Base-by-base conservation (phyloP, 2,888 invertebrate genomes). In the Cryptops parisi region DNA sequence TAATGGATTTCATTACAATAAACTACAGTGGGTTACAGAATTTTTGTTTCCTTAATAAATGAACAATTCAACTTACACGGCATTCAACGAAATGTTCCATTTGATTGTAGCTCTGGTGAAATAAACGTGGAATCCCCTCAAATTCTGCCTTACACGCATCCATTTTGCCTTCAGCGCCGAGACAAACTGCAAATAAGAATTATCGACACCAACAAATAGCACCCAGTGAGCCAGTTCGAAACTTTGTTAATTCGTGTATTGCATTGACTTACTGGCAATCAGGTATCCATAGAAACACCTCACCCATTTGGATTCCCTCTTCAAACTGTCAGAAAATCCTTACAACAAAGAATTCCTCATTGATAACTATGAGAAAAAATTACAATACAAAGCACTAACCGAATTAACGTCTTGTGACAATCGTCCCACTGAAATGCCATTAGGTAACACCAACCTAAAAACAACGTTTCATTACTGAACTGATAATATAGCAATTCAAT, bases 401-500 rank as follows among this genome's bases (percentile, higher is more conserved):
- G 73, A 9, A 68, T 62, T 60, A 79, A 77, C 33, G 74, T 73
- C 44, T 63, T 64, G 60, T 72, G 69, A 2, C 77, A 74, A 56
- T 74, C 69, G 19, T 66, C 65, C 68, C 76, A 80, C 60, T 77
- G 74, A 55, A 81, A 66, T 56, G 74, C 73, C 58, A 80, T 76
- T 40, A 81, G 64, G 61, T 78, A 73, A 62, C 79, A 80, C 80
- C 80, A 81, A 48, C 78, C 79, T 48, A 79, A 76, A n/a, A n/a
- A n/a, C n/a, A n/a, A n/a, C n/a, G n/a, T n/a, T n/a, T n/a, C n/a
- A n/a, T n/a, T n/a, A n/a, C n/a, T n/a, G n/a, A n/a, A n/a, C n/a
- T n/a, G n/a, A n/a, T n/a, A n/a, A n/a, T n/a, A n/a, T n/a, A n/a
- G n/a, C n/a, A n/a, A n/a, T n/a, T n/a, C n/a, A n/a, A n/a, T n/a